phyloP scores from a whole-genome alignment of 1,140 invertebrate genomes.

The Dendroctonus ponderosae region DNA sequence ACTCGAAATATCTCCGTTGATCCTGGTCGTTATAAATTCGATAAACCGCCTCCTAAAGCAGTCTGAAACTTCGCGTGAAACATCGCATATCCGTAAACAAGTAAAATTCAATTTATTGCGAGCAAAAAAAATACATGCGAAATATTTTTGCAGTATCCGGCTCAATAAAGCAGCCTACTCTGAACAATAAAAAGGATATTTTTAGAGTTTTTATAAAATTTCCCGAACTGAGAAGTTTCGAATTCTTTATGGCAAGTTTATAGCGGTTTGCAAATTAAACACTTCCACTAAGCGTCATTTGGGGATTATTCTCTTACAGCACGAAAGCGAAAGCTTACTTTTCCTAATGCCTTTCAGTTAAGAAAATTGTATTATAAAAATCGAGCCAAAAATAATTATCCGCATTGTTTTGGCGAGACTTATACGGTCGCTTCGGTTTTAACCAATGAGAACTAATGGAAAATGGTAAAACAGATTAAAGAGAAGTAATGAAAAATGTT shows the following conservation, averaged over 20 bases:
- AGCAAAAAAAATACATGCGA: neutral
- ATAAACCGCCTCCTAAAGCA: no score
- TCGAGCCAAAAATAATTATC: neutral
- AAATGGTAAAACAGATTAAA: neutral
- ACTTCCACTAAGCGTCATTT: slow-evolving; percentile 5
- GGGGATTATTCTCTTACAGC: neutral
- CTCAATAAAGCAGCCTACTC: slow-evolving; percentile 6
- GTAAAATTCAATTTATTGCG: no score
- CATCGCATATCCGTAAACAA: no score
- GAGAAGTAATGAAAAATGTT: no score
- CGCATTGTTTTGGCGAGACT: neutral
- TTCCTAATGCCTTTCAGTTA: neutral
- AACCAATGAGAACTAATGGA: neutral
- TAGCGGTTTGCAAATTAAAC: neutral
- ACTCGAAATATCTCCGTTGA: no score
- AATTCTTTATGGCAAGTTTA: neutral
- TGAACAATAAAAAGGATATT: slow-evolving; percentile 6
- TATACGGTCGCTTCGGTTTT: neutral
- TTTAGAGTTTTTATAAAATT: slow-evolving; percentile 3
- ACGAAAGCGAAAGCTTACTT: neutral
- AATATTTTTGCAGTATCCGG: slow-evolving; percentile 1
- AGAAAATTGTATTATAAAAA: neutral
- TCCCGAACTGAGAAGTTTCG: neutral
- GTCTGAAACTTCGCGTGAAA: no score
- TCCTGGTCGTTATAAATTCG: no score